phyloP scores from a whole-genome alignment of 1,140 invertebrate species.

The Lithobius niger region DNA sequence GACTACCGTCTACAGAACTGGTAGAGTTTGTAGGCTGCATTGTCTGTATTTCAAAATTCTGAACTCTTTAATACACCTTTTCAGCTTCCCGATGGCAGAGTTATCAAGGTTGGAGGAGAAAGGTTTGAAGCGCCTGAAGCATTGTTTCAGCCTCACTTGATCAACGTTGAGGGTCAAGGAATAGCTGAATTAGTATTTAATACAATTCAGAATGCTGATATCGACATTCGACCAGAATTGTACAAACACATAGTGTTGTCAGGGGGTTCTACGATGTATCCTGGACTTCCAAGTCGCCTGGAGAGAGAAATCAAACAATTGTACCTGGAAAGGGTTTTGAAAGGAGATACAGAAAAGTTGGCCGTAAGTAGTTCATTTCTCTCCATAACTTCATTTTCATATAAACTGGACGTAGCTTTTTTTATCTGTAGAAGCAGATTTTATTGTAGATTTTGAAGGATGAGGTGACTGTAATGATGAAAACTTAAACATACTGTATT shows the following conservation, averaged over 20 bases:
- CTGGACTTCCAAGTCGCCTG: conserved; percentile 89
- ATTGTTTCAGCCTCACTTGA: conserved; percentile 94
- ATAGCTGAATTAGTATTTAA: conserved; percentile 97
- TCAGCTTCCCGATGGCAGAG: conserved; percentile 87
- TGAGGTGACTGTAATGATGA: conserved; percentile 13
- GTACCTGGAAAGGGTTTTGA: conserved; percentile 89
- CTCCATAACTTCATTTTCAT: no score
- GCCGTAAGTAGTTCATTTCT: conserved; percentile 43
- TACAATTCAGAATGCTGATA: conserved; percentile 86
- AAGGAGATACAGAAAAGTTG: conserved; percentile 82
- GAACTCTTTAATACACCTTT: no score
- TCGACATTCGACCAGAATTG: conserved; percentile 90
- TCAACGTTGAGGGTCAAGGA: conserved; percentile 92
- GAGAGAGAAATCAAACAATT: conserved; percentile 98
- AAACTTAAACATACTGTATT: neutral
- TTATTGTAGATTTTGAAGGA: neutral
- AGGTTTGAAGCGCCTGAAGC: conserved; percentile 97
- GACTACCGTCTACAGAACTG: no score
- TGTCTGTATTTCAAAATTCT: no score
- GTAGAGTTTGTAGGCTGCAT: no score
- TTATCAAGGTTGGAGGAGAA: conserved; percentile 97
- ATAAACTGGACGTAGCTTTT: neutral
- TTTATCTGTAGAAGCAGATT: neutral
- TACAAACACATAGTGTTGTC: conserved; percentile 99
- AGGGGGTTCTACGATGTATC: conserved; percentile 99